Evolutionary conservation across 2,888 invertebrate genomes (phyloP), one percentile per base, ranked within the genome.

Genomic region (Diplolepis rosae): DNA sequence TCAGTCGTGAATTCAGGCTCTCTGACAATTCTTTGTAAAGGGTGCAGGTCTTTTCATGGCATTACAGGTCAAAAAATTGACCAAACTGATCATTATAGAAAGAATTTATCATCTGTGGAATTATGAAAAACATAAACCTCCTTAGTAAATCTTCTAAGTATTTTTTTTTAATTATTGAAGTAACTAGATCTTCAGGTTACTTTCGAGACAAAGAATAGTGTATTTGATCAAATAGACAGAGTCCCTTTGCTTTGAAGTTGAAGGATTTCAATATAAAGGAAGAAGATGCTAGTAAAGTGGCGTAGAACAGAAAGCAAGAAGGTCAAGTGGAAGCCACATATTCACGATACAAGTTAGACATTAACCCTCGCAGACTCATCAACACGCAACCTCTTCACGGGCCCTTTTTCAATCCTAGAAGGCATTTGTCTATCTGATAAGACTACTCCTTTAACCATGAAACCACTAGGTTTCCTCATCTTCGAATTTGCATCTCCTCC

Each of bases 311-410:
- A 61, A 61, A 61, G 61, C 61, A 61, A 35, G 24, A 61, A 56
- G 39, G 61, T 61, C 61, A 35, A 61, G 61, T 61, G 56, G 56
- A 32, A 35, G n/a, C 61, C 39, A 61, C 39, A 61, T 61, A 61
- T 61, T 61, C 61, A 39, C 24, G 61, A 61, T 61, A 61, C 61
- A 61, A 61, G 61, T 35, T 35, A 35, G 61, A 61, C 39, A 61
- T 61, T 35, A 35, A 61, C 61, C 61, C 61, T 61, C 61, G n/a
- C 61, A 61, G 39, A 39, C 61, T 61, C 61, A 61, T 61, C 61
- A 61, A 39, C 61, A 61, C 35, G 32, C 61, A 61, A 39, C 39
- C 61, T 39, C 61, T 61, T 61, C 35, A 18, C 35, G 61, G 39
- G 61, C 61, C 61, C 61, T 61, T 61, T 39, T 39, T 39, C 61